These are phyloP conservation scores for Chelonia mydas DNA, from an alignment of 2,797 vertebrate genomes.

Conservation along the genomic window DNA sequence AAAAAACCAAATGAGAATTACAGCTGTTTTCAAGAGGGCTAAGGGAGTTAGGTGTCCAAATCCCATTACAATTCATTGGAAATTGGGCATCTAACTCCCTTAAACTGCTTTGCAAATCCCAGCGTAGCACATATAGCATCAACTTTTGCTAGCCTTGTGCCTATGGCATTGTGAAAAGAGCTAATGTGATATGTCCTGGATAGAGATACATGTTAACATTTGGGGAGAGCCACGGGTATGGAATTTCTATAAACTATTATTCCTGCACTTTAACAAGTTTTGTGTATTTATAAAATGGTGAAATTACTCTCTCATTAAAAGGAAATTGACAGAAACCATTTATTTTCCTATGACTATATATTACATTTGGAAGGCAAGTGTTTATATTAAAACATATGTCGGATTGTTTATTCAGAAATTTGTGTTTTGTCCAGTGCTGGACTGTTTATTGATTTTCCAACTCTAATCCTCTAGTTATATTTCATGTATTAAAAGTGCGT, in stretches of 20 bases:
- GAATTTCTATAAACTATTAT: slow-evolving; percentile 7
- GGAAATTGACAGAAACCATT: slow-evolving; percentile 77
- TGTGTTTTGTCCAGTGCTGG: slow-evolving; percentile 70
- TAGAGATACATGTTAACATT: background rate
- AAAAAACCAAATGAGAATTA: slow-evolving; percentile 33
- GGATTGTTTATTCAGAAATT: slow-evolving; percentile 70
- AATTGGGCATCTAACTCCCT: background rate
- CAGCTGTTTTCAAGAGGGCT: slow-evolving; percentile 1
- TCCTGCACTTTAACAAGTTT: slow-evolving; percentile 42
- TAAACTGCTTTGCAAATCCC: background rate
- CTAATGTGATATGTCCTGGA: background rate
- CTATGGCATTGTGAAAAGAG: slow-evolving; percentile 7
- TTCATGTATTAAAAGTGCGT: slow-evolving; percentile 76
- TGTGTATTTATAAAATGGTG: slow-evolving; percentile 58
- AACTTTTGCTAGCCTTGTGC: slow-evolving; percentile 13
- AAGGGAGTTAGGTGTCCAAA: background rate
- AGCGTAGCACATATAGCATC: background rate
- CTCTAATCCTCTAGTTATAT: slow-evolving; percentile 76
- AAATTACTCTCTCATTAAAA: slow-evolving; percentile 68
- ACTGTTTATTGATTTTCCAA: slow-evolving; percentile 73
- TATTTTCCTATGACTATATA: slow-evolving; percentile 77
- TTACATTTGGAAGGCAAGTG: slow-evolving; percentile 75
- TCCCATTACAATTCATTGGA: background rate
- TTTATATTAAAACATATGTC: slow-evolving; percentile 77
- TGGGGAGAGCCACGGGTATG: background rate